Evolutionary conservation across 2,797 vertebrate species (phyloP), one percentile per base, ranked within the genome.

Genomic region (Benthosema pterotum): DNA sequence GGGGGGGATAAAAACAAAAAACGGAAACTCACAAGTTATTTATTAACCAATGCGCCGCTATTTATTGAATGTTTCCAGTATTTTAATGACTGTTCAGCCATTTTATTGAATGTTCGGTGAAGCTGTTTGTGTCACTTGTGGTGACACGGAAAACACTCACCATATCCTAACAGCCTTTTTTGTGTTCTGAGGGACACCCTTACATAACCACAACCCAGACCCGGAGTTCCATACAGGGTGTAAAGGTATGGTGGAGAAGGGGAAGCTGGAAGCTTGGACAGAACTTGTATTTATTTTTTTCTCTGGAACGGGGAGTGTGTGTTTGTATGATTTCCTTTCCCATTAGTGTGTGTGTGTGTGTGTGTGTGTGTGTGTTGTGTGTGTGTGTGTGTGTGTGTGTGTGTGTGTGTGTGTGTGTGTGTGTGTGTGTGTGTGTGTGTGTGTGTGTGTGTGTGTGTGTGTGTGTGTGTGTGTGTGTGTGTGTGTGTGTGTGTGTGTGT

Each of bases 41-140:
- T 79, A 69, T 75, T 79, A 69, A 75, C 78, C 68, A 76, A 80
- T 65, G 65, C 83, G 72, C 75, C 65, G 72, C 75, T 87, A 76
- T 63, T 72, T 71, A 73, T 84, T 79, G 88, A 89, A 87, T 88
- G 88, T 89, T 73, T 80, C 73, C 72, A 69, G 79, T 61, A 81
- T 72, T 81, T 81, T 68, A 74, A 80, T 47, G 87, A 88, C 86
- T 89, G 86, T 89, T 89, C 80, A 69, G 84, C 84, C 83, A 85
- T 87, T 64, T 38, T 75, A 81, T 67, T 88, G 90, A 91, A 90
- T 91, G 90, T 91, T 80, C 75, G 0, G 78, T 15, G 69, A 57
- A n/a, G 85, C 70, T 16, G 64, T 72, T n/a, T 6, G 42, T 6
- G 53, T 64, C 62, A 45, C 51, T 16, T 2, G 9, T 17, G 5